Percentiles rank a stretch among this genome's conserved stretches.
Evolutionary conservation across 2,113 vertebrate species (phyloP).

Genomic region (Colinus virginianus): DNA sequence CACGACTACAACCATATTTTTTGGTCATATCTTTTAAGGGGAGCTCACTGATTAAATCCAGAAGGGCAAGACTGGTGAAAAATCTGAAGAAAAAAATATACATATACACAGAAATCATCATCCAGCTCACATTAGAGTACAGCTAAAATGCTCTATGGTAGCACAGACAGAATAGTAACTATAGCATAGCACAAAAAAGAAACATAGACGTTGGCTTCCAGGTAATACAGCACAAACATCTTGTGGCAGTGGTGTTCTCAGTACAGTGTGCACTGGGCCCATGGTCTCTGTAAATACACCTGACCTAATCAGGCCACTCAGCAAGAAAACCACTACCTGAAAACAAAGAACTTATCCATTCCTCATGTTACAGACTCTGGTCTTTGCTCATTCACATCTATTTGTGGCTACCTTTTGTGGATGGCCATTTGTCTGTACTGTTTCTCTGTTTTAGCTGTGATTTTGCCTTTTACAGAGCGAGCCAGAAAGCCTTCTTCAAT

Average conservation of each 20-base stretch:
- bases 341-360: neutral
- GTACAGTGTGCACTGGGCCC: neutral
- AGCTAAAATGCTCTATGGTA: neutral
- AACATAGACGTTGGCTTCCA: neutral
- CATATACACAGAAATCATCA: neutral
- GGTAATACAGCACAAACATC: neutral
- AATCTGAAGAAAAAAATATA: slow-evolving; percentile 81
- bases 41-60: slow-evolving; percentile 93
- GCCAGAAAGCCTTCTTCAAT: slow-evolving; percentile 95
- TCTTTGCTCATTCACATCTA: neutral
- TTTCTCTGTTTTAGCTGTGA: slow-evolving; percentile 91
- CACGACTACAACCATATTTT: slow-evolving; percentile 93
- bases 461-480: slow-evolving; percentile 90
- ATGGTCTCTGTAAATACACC: neutral
- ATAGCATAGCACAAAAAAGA: neutral
- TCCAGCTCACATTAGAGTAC: neutral
- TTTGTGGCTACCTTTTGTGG: slow-evolving; percentile 88
- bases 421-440: slow-evolving; percentile 94
- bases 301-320: neutral
- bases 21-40: slow-evolving; percentile 88
- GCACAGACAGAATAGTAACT: neutral
- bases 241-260: neutral
- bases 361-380: neutral
- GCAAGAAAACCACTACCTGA: neutral
- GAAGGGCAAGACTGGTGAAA: slow-evolving; percentile 94